Base-by-base conservation (phyloP, 1,140 invertebrate species). In the Brachystomella parvula region DNA sequence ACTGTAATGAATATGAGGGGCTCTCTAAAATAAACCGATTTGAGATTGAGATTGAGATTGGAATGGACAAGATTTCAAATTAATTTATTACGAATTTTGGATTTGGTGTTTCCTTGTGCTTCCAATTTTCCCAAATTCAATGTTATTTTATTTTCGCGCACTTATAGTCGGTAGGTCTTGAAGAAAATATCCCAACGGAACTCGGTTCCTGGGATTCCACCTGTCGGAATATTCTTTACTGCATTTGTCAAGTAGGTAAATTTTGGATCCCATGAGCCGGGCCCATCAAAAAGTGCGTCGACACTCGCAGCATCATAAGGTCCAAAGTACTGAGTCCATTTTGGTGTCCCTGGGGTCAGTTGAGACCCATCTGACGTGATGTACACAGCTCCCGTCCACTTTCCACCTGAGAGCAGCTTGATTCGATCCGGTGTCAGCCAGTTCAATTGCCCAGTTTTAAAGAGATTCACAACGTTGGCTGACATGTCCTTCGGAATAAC, bases 281-380 rank as follows among this genome's bases (percentile, higher is more conserved):
- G 3, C 12, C 60, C 60, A 24, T 15, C 30, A 47, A 62, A 62
- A 15, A 62, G 33, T 21, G 19, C 39, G 28, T 62, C 28, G 21
- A 62, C 30, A 15, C 2, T 15, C 3, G 33, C 3, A 35, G 33
- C 17, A 12, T 35, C 30, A 26, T 30, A 9, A 47, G 32, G 44
- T 3, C 60, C 60, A 62, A 62, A 62, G 60, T 62, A 62, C 15
- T 3, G 15, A 6, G 3, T 62, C 60, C 60, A 62, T 19, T 9
- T n/a, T 62, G 30, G 15, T 3, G 60, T 44, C 3, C 33, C 33
- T 6, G 60, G 60, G 19, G 30, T 29, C 30, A 62, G 15, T 6
- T 35, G 60, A 12, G 15, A 12, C 3, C 26, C 3, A 9, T 12
- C 12, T 47, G 2, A 6, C 12, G 60, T 62, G 28, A 62, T 19